phyloP scores from a whole-genome alignment of 2,888 invertebrate species.

The Penaeus monodon region DNA sequence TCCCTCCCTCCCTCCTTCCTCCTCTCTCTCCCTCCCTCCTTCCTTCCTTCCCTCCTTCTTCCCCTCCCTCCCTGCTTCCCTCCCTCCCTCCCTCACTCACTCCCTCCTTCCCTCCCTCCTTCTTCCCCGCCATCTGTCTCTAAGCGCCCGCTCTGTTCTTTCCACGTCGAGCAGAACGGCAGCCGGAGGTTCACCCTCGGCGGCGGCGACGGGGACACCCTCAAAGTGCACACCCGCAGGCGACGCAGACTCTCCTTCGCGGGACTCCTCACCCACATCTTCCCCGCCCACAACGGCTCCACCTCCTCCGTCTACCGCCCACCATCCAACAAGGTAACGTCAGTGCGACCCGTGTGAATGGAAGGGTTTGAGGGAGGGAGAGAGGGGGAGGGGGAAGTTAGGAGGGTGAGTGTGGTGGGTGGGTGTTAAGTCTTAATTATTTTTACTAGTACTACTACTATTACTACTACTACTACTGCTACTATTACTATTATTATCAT shows the following conservation, averaged over 20 bases:
- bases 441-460: too few species aligned
- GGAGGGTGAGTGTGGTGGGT: neutral
- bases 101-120: too few species aligned
- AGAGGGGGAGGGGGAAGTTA: neutral
- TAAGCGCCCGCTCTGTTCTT: neutral
- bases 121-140: conserved; percentile 1
- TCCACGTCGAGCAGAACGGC: neutral
- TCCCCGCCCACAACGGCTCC: conserved; percentile 20
- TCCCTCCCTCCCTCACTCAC: too few species aligned
- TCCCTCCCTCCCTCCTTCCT: too few species aligned
- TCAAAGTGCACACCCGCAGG: conserved; percentile 27
- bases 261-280: conserved; percentile 35
- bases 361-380: neutral
- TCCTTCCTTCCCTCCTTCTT: neutral
- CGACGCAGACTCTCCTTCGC: conserved; percentile 27
- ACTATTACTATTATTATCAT: too few species aligned
- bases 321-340: conserved; percentile 32
- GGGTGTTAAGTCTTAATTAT: too few species aligned
- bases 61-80: neutral
- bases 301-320: conserved; percentile 33
- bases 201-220: conserved; percentile 11
- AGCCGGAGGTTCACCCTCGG: conserved; percentile 1
- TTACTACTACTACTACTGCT: too few species aligned
- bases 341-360: too few species aligned
- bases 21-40: neutral